Base-by-base conservation (phyloP, 2,888 invertebrate species). In the Muscina levida region DNA sequence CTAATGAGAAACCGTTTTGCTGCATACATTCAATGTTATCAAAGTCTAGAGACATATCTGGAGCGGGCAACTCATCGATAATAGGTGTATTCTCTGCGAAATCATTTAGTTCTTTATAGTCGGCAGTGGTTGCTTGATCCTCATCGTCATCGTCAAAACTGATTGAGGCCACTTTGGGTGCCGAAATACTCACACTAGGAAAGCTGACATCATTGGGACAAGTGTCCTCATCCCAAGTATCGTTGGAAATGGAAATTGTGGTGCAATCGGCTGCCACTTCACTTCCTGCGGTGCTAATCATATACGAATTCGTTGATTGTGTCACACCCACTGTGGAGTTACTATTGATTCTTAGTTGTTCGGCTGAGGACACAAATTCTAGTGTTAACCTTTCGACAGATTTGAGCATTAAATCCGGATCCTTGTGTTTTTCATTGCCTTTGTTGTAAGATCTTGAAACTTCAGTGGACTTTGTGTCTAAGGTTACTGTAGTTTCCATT, bases 161-260 rank as follows among this genome's bases (percentile, higher is more conserved):
- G 77, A 95, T 93, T 0, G 95, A 95, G 0, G 93, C 92, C 1
- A 94, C 92, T 85, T 94, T 91, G 0, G 95, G 96, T 0, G 94
- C 94, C 42, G 95, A 94, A 39, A 95, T 93, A 83, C 95, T 95
- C 72, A 96, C 93, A 66, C 95, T 96, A 0, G 96, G 96, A 88
- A 96, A 96, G 0, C 96, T 95, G 39, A 95, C 92, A 87, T 95
- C 92, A 87, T 95, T 95, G 0, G 95, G 95, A 68, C 94, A 94
- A 0, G 94, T 94, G 88, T 95, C 94, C 72, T 96, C 96, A 86
- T 95, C 95, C 96, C 96, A 96, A 0, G 95, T 95, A 87, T 95
- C 95, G 82, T 89, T 87, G 6, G 87, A 85, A 48, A 85, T 85
- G 0, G 81, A 77, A 26, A 11, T 88, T 84, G 77, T 77, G 80